Evolutionary conservation across 1,140 invertebrate genomes (phyloP), one percentile per base, ranked within the genome.

Genomic region (Temnothorax nylanderi): DNA sequence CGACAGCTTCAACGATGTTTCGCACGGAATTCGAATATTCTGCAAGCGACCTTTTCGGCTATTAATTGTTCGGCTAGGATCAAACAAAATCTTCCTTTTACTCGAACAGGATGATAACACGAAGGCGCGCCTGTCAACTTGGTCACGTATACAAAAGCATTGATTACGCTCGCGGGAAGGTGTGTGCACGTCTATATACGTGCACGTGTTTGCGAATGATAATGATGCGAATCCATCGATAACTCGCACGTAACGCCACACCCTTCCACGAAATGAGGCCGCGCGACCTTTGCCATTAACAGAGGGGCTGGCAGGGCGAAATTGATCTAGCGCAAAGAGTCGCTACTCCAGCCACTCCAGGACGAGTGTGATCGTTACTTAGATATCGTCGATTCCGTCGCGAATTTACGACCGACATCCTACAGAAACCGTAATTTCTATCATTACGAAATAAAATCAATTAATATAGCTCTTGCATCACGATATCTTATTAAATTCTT

Each of bases 141-240:
- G 4, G 21, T 34, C 64, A 47, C 16, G 16, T 54, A 85, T 26
- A 26, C 5, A 41, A 18, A 44, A 32, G 37, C 62, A 71, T 41
- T 88, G 80, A 84, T 65, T 89, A 80, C 56, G 58, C 58, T 26
- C 21, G 11, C 32, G 13, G n/a, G n/a, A 65, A 85, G 60, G 67
- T 78, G 86, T 80, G 69, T 65, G 18, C 69, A 26, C 26, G 26
- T 26, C 26, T 44, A 60, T 58, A 21, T 72, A 60, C 65, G 37
- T 77, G 44, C 18, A 47, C 77, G 81, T 90, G 89, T 90, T 90
- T 88, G 80, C 86, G 11, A 88, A 80, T 87, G 74, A 64, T 71
- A 84, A 89, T 81, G 26, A 80, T 34, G 74, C 75, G 58, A 82
- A 89, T 85, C 11, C 56, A 51, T 58, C 78, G 85, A 89, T 80